Evolutionary conservation across 2,888 invertebrate genomes (phyloP).

Genomic region (Phymatocera aterrima): DNA sequence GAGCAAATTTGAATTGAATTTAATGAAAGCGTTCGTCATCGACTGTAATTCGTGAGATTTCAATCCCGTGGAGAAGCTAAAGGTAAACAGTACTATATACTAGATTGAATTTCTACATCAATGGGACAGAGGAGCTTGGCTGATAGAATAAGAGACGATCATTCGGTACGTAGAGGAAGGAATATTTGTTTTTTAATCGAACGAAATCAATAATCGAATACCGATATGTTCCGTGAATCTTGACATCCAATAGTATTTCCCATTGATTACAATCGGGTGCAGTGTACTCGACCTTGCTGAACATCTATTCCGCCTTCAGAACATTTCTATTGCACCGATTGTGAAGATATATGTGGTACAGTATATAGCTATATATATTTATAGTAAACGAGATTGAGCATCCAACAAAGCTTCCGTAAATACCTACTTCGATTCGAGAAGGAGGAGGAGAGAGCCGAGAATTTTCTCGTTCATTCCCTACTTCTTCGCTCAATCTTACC

Average conservation of each 20-base stretch:
- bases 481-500: not conserved
- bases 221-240: not conserved
- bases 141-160: not conserved
- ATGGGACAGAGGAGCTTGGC: not conserved
- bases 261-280: not conserved
- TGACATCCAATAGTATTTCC: not conserved
- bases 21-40: not conserved
- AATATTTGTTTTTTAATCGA: not conserved
- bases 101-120: slow-evolving; percentile 10
- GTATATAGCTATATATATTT: too few relatives aligned
- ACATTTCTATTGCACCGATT: not conserved
- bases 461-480: not conserved
- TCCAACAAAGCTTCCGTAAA: not conserved
- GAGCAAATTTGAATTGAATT: not conserved
- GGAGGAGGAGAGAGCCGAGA: not conserved
- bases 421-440: not conserved
- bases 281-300: not conserved
- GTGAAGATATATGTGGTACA: too few relatives aligned
- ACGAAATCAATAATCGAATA: slow-evolving; percentile 22
- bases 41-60: not conserved
- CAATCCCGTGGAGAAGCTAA: not conserved
- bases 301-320: not conserved
- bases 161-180: not conserved
- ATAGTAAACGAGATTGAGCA: not conserved
- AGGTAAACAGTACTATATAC: not conserved